Evolutionary conservation across 1,140 invertebrate species (phyloP), one percentile per base, ranked within the genome.

Genomic region (Penaeus indicus): DNA sequence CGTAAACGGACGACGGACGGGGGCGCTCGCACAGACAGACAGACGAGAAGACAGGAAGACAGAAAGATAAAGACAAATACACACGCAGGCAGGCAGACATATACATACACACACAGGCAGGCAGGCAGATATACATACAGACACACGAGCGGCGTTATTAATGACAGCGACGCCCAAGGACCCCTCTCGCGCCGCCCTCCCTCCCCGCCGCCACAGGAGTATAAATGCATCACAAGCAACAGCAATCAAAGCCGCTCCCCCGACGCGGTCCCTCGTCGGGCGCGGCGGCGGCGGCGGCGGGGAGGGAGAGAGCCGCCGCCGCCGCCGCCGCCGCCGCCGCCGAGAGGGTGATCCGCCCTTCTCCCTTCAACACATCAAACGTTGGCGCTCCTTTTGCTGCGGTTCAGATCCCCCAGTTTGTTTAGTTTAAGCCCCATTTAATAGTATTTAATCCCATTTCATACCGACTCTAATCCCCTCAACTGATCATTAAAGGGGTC

Each of bases 391-490:
- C 80, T 72, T 54, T 88, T 82, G 86, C 79, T 83, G 86, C 80
- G 86, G 86, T 88, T 32, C 86, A n/a, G 42, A 88, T 88, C 86
- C 85, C 86, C 86, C 86, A 88, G 86, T 88, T 85, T 89, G 88
- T 89, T 89, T 89, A 89, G 77, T 89, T 89, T 85, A 89, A 89
- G 88, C 88, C 78, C 88, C 88, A 89, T 89, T 89, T 89, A 85
- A 89, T 89, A 89, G 85, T 89, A 89, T 89, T 85, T 89, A 89
- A 89, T 89, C 88, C 88, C 63, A 89, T 89, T 89, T 89, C 88
- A 85, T 89, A 89, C 88, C 88, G 75, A 89, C 88, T 89, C 84
- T 89, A 89, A 89, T 89, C 88, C 84, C 88, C 83, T 89, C 78
- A 89, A 89, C 88, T 89, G 88, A 89, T 89, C 88, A 89, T 89